phyloP scores from a whole-genome alignment of 1,140 invertebrate genomes.

The Aphis gossypii region DNA sequence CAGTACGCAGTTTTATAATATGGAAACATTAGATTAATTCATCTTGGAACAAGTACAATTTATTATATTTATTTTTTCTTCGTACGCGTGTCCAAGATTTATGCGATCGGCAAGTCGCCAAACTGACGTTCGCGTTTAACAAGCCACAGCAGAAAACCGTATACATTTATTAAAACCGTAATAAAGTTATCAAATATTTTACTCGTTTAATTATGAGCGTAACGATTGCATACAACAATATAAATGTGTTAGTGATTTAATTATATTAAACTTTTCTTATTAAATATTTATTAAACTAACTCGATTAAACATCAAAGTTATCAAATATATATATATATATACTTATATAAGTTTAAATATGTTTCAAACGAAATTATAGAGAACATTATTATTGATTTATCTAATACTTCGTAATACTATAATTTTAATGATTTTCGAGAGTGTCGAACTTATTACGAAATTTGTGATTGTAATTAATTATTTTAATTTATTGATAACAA shows the following conservation, averaged over 20 bases:
- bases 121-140: conserved; percentile 38
- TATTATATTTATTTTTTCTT: not conserved
- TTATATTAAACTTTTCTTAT: not conserved
- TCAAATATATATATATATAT: not conserved
- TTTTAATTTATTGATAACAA: not conserved
- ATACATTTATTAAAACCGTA: conserved; percentile 1
- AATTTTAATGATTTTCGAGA: not conserved
- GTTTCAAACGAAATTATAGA: not conserved
- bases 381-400: not conserved
- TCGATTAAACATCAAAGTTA: not conserved
- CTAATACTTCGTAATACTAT: not conserved
- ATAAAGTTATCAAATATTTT: conserved; percentile 25
- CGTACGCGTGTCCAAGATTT: not conserved
- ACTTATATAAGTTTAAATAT: not conserved
- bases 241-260: not conserved
- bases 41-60: conserved; percentile 32
- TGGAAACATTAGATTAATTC: not conserved
- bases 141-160: not conserved
- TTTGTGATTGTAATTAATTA: not conserved
- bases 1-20: not conserved
- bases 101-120: conserved; percentile 31
- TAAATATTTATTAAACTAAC: not conserved
- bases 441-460: not conserved
- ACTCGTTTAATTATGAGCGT: not conserved
- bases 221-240: not conserved